Evolutionary conservation across 1,140 invertebrate species (phyloP).

Genomic region (Bursaphelenchus mucronatus): DNA sequence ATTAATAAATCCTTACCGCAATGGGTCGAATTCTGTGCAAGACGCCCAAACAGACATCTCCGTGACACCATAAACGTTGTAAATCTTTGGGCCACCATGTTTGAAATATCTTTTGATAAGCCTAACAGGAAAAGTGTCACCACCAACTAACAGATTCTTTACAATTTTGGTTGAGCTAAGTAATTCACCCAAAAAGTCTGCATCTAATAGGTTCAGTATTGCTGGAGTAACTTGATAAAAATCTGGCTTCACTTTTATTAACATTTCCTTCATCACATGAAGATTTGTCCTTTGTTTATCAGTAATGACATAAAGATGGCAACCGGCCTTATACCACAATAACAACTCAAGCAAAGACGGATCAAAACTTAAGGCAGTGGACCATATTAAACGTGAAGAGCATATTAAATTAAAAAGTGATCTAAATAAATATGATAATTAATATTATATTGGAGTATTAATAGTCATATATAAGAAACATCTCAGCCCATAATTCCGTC

Average conservation of each 20-base stretch:
- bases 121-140: constrained; percentile 11
- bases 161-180: constrained; percentile 7
- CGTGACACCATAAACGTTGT: constrained; percentile 13
- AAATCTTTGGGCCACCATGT: background rate
- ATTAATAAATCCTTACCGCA: constrained; percentile 17
- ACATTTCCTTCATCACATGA: background rate
- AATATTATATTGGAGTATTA: too few relatives aligned
- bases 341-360: constrained; percentile 17
- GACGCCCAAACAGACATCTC: constrained; percentile 17
- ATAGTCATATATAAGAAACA: background rate
- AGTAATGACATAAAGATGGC: background rate
- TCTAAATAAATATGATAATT: constrained; percentile 9
- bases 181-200: background rate
- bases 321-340: background rate
- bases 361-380: constrained; percentile 14
- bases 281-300: background rate
- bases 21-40: constrained; percentile 19
- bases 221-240: constrained; percentile 16
- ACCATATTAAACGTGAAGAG: constrained; percentile 3
- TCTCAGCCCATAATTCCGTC: background rate
- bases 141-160: constrained; percentile 7
- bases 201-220: constrained; percentile 1
- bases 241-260: background rate
- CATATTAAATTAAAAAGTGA: background rate
- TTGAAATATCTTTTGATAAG: constrained; percentile 9